Evolutionary conservation across 2,888 invertebrate species (phyloP), one percentile per base, ranked within the genome.

Genomic region (Thera britannica): DNA sequence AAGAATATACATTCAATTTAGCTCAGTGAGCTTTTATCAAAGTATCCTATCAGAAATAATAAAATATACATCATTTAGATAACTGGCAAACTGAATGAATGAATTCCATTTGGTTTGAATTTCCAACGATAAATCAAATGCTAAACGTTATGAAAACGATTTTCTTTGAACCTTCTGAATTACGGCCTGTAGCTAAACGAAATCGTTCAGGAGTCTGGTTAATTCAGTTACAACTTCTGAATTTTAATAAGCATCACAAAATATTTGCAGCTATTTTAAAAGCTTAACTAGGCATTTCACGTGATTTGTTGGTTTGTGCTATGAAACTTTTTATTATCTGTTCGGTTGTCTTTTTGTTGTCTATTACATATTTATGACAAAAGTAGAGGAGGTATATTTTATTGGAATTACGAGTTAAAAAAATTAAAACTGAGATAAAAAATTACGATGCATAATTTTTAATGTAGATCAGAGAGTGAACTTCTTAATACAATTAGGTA

Each of bases 71-170:
- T 63, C 36, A 59, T 59, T 68, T 60, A 23, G 36, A 60, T 68
- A 52, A 60, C 38, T 60, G 38, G 58, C 48, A 52, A 49, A 60
- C 59, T 68, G 63, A 60, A 68, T 68, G 60, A 59, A 60, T 60
- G 57, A 56, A 58, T 54, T 62, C 57, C 63, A 52, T 64, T 68
- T 46, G 56, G 60, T 57, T 63, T 56, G 52, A 59, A 63, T 59
- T 62, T 64, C 55, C 52, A 60, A 46, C 63, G 60, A 60, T 68
- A 68, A 68, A 68, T 64, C 63, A 64, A 57, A 60, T 64, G 48
- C 59, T 68, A 52, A 63, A 68, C 64, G 60, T 63, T 67, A 63
- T 67, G 67, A 63, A 64, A 64, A 59, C 63, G 68, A 59, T 56
- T 68, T 67, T 60, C 63, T 60, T 49, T 52, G 60, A 59, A 46